Evolutionary conservation across 2,113 vertebrate species (phyloP), one percentile per base, ranked within the genome.

Genomic region (Bambusicola thoracicus): DNA sequence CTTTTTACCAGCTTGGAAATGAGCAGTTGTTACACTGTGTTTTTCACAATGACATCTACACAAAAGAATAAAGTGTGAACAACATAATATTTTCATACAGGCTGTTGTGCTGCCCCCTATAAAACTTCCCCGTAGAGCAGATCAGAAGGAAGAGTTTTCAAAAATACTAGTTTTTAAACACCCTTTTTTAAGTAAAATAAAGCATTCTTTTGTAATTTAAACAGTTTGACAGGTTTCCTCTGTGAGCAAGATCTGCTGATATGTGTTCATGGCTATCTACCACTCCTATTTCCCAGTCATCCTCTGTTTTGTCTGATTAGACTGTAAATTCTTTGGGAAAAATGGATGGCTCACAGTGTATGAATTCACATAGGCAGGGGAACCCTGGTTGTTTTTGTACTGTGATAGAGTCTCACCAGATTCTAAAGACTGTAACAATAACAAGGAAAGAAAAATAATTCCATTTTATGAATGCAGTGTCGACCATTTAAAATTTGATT

Each of bases 241-340:
- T 75, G 13, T 17, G 7, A 87, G 53, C 2, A 13, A 89, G 5
- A 13, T 51, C 20, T 76, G 43, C 6, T 61, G 62, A n/a, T 72
- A 67, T 1, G 4, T 29, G 7, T 36, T 73, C 36, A n/a, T 0
- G 1, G 17, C 15, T 85, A 89, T 19, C 8, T 3, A 10, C 62
- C 75, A 19, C 3, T 7, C 10, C 7, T 13, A 18, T 62, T 92
- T 90, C 69, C 48, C 84, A 73, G 36, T 4, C 13, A 32, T 65
- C 38, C 22, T 38, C 38, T 75, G 32, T 36, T 76, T 91, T 55
- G 17, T 75, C 53, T 87, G 53, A 40, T 92, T 72, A 61, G 15
- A 24, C 43, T 56, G 56, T 44, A 78, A 92, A 81, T 83, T 70
- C n/a, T 74, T 93, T 51, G 34, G 81, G 30, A 51, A 70, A 70